Base-by-base conservation (phyloP, 2,888 invertebrate species). In the Drosophila limbata region DNA sequence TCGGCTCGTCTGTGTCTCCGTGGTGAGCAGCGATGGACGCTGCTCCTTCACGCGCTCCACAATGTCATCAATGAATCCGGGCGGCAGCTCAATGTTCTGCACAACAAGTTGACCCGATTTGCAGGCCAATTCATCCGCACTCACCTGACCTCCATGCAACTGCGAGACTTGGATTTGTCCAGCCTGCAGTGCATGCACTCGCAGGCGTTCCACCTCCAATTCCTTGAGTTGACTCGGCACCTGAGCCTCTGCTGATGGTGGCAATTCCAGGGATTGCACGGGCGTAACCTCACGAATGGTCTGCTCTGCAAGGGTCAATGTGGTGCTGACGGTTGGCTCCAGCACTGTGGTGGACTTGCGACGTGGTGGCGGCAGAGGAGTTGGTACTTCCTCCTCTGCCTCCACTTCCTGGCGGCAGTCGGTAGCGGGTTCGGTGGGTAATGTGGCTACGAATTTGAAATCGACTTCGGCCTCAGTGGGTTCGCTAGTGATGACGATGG, bases 141-240 rank as follows among this genome's bases (percentile, higher is more conserved):
- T 95, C 73, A 97, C 94, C 37, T 95, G 95, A 80, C 95, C 94
- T 6, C 96, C 96, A 87, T 97, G 96, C 69, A 97, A 95, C 91
- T 97, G 96, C 0, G 96, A 96, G 0, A 97, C 96, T 53, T 95
- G 93, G 70, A 97, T 96, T 91, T 96, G 96, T 61, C 95, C 95
- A 0, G 97, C 96, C 90, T 96, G 95, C 44, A 97, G 92, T 83
- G 96, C 96, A 64, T 95, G 95, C 0, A 97, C 97, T 73, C 95
- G 96, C 19, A 97, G 91, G 53, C 95, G 94, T 62, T 96, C 96
- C 0, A 97, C 97, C 88, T 96, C 96, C 69, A 97, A 93, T 90
- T 97, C 96, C 28, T 93, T 93, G 1, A 97, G 94, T 25, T 74
- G 91, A 1, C 73, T 74, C 1, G 91, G 84, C 5, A 84, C 42